phyloP scores from a whole-genome alignment of 1,140 invertebrate species.

The Temnothorax longispinosus region DNA sequence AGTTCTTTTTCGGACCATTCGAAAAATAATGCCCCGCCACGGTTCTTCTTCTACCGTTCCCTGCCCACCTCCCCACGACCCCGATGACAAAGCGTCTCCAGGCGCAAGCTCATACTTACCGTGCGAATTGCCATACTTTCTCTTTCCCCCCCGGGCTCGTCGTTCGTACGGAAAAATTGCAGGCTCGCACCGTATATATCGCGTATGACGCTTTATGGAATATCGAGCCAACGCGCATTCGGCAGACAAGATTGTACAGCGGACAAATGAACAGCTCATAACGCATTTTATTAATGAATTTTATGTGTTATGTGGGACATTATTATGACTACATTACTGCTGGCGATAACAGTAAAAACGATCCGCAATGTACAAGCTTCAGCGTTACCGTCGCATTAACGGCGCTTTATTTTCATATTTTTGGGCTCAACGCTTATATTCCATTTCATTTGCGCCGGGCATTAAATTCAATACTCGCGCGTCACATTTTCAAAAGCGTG shows the following conservation, averaged over 20 bases:
- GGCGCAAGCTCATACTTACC: slow-evolving; percentile 42
- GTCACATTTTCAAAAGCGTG: slow-evolving; percentile 14
- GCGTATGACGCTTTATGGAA: slow-evolving; percentile 1
- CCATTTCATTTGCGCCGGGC: neutral
- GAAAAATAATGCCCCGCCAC: slow-evolving; percentile 67
- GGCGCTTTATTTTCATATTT: neutral
- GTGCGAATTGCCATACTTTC: slow-evolving; percentile 68
- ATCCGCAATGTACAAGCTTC: neutral
- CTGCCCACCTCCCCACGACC: neutral
- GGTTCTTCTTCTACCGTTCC: slow-evolving; percentile 34
- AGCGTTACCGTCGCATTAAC: slow-evolving; percentile 1
- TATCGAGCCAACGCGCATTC: neutral
- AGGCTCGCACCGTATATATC: neutral
- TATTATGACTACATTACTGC: neutral
- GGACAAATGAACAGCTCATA: neutral
- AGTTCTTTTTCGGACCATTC: slow-evolving; percentile 60
- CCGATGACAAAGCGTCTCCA: slow-evolving; percentile 65
- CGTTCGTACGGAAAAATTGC: slow-evolving; percentile 45
- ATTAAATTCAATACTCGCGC: slow-evolving; percentile 38
- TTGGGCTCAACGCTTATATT: neutral
- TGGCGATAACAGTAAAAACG: neutral
- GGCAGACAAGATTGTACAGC: neutral
- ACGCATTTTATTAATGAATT: neutral
- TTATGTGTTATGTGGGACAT: neutral
- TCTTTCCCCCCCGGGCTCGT: neutral